Evolutionary conservation across 2,113 vertebrate genomes (phyloP).

Genomic region (Struthio camelus): DNA sequence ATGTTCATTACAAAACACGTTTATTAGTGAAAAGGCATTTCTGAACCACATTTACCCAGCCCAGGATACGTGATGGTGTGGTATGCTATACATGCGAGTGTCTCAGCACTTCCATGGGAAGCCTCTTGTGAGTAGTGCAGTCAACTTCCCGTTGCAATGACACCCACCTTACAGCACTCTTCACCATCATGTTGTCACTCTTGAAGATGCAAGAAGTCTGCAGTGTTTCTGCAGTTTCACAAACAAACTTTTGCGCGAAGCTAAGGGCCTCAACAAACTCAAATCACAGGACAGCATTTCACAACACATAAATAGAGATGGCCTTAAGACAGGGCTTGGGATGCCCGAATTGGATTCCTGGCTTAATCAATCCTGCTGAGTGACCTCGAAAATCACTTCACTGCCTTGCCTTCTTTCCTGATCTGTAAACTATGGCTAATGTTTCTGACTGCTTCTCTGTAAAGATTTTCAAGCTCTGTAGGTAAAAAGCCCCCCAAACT

Average conservation of each 20-base stretch:
- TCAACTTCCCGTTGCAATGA: fast-evolving
- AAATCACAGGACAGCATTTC: not conserved
- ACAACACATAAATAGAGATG: not conserved
- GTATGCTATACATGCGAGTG: not conserved
- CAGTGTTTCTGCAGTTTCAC: not conserved
- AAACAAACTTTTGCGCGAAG: not conserved
- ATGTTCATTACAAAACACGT: not conserved
- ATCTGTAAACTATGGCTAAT: not conserved
- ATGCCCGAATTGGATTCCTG: not conserved
- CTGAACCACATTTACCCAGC: not conserved
- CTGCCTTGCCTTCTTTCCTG: not conserved
- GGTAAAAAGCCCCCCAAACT: not conserved
- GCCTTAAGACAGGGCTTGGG: not conserved
- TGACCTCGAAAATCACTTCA: constrained; percentile 1
- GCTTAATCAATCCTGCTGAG: not conserved
- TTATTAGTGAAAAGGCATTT: not conserved
- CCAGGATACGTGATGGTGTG: fast-evolving
- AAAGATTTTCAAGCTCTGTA: not conserved
- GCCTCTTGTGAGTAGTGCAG: fast-evolving
- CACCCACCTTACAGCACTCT: not conserved
- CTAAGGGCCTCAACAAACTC: not conserved
- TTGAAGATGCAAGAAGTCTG: not conserved
- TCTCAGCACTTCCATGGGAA: not conserved
- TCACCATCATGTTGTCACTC: fast-evolving
- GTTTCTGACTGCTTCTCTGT: not conserved